Base-by-base conservation (phyloP, 2,113 vertebrate genomes). In the Calyptomena viridis region DNA sequence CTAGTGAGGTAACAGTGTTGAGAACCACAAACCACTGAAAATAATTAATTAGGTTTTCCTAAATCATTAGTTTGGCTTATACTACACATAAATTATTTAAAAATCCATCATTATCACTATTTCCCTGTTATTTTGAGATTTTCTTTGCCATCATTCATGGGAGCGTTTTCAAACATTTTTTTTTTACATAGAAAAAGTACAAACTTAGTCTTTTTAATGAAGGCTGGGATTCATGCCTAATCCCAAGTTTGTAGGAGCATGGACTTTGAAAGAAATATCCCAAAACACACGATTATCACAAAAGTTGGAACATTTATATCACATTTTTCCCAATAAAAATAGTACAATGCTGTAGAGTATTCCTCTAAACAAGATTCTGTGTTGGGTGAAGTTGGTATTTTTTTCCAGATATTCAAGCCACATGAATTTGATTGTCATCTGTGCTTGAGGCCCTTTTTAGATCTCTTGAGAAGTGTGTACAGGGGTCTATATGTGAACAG, bases 221-320 rank as follows among this genome's bases (percentile, higher is more conserved):
- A 77, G 12, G 5, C 28, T 62, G 18, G 35, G 27, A 66, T 80
- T 64, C 49, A 53, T 46, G 14, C 11, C 7, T 66, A 37, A 58
- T 62, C 12, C 11, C 11, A 67, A 78, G 3, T 21, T 19, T 67
- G 23, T 46, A 87, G 30, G 12, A 90, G 17, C 11, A 67, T 1
- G 0, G 18, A 40, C 37, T 55, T 77, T 39, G 8, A 84, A 80
- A 83, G 11, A 63, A 82, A 39, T 35, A 83, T 33, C 12, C 12
- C 0, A 0, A 86, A 90, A 78, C 5, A 49, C 5, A 19, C 5
- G 66, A 42, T 3, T 67, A 62, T 72, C 24, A 21, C 21, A 59
- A 9, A 9, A 72, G n/a, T 4, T 72, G 47, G 25, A 90, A 79
- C 2, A 31, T n/a, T 62, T 73, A 6, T n/a, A 35, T 35, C 11